Base-by-base conservation (phyloP, 2,113 vertebrate species). In the Acrocephalus arundinaceus region DNA sequence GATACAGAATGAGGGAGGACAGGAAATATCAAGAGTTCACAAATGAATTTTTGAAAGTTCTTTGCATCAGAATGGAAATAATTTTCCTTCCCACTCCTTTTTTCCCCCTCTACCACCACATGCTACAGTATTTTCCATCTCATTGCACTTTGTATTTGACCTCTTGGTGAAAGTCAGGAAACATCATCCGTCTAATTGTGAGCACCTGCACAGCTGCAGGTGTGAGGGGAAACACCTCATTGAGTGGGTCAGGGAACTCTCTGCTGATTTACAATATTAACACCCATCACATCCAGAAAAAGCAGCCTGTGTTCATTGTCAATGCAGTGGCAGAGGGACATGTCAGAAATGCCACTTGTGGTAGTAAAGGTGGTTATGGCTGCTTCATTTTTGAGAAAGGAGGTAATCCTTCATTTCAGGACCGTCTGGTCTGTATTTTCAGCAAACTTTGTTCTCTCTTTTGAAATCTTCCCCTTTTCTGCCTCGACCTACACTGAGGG, bases 131-230 rank as follows among this genome's bases (percentile, higher is more conserved):
- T 83, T 95, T 96, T 92, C 94, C 77, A 74, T 83, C 76, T 85
- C 59, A 21, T 19, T 79, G 43, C 10, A 15, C 81, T 92, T 94
- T 66, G 52, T 57, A 65, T 68, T 94, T 95, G 83, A 97, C 87
- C 81, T 96, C 52, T 81, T 66, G 81, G 79, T 74, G 52, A 52
- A 97, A 93, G 85, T 92, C 93, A 93, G 81, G 57, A 96, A 97
- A 93, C 37, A 94, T 83, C 87, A 91, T 59, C 68, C 93, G 97
- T 54, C 61, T 93, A 88, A 85, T n/a, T 68, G 85, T 55, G 76
- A 91, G 68, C 88, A 84, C 75, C 78, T 96, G 90, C 74, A 84
- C 28, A 72, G 27, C 62, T 94, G 90, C 83, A 97, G 90, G 87
- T 55, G 46, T 95, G 84, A 84, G 21, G 15, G 41, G 45, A 80